Conservation (phyloP, 2,888 invertebrate species). For the Cepaea hortensis region DNA sequence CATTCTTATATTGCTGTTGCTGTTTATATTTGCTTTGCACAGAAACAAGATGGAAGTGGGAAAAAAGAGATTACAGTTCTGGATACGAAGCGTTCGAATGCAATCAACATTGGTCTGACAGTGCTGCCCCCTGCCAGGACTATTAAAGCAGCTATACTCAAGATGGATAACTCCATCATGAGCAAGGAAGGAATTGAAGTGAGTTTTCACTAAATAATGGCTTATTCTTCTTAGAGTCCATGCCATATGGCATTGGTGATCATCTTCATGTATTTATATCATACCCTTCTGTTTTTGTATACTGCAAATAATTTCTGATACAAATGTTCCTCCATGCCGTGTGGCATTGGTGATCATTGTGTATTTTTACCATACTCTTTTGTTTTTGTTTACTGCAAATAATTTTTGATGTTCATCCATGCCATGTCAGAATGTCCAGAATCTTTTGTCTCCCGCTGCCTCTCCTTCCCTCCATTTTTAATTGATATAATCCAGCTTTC, state of each 20-base stretch:
- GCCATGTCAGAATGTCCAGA: no score
- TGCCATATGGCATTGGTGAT: no score
- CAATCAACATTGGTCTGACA: constrained; percentile 99
- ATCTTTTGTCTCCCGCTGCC: no score
- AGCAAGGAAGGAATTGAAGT: constrained; percentile 97
- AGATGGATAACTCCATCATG: constrained; percentile 99
- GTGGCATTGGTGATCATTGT: not conserved
- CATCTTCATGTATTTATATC: no score
- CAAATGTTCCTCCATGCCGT: no score
- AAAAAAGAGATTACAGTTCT: constrained; percentile 95
- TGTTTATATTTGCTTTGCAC: not conserved
- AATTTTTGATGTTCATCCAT: not conserved
- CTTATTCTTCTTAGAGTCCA: no score
- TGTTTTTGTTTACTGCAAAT: not conserved
- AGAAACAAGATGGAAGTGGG: constrained; percentile 64
- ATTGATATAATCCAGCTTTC: no score
- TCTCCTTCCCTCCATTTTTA: no score
- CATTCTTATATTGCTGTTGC: not conserved
- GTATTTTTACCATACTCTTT: not conserved
- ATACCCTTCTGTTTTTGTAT: not conserved
- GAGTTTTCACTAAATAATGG: constrained; percentile 38
- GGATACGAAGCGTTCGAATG: constrained; percentile 97
- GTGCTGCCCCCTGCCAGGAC: constrained; percentile 97
- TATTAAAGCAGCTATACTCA: constrained; percentile 95
- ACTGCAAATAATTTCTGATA: not conserved